Evolutionary conservation across 2,888 invertebrate species (phyloP).

Genomic region (Dynastes grantii): DNA sequence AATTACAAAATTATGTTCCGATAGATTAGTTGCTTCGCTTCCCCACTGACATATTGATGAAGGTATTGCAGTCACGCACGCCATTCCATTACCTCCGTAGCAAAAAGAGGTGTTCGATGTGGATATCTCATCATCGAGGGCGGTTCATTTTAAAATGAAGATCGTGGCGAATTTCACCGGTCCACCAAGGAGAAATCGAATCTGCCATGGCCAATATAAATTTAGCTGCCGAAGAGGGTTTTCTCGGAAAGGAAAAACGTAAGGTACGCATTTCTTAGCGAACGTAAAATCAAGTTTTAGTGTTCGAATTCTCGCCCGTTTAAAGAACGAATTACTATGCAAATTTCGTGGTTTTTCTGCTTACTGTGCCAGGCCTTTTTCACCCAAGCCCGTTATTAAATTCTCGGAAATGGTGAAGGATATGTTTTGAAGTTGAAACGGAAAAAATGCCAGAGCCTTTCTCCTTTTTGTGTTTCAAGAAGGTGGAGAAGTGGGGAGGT

Average conservation of each 20-base stretch:
- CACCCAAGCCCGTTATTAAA: background rate
- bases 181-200: slow-evolving; percentile 8
- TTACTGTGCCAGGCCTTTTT: background rate
- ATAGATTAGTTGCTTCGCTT: slow-evolving; percentile 38
- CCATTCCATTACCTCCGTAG: too few species aligned
- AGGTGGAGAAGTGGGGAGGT: too few species aligned
- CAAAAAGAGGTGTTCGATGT: too few species aligned
- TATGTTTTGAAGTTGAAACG: too few species aligned
- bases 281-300: slow-evolving; percentile 25
- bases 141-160: slow-evolving; percentile 34
- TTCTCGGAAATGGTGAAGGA: background rate
- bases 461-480: too few species aligned
- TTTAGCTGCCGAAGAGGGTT: background rate
- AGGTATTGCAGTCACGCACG: slow-evolving; percentile 43
- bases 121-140: too few species aligned
- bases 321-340: slow-evolving; percentile 15
- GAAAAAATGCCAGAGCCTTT: too few species aligned
- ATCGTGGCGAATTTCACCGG: background rate
- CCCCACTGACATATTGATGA: slow-evolving; percentile 34
- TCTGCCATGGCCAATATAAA: slow-evolving; percentile 22
- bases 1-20: slow-evolving; percentile 32
- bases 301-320: slow-evolving; percentile 15
- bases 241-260: background rate
- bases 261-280: background rate
- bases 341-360: background rate